Conservation (phyloP, 2,797 vertebrate genomes). For the Macrochelys suwanniensis region DNA sequence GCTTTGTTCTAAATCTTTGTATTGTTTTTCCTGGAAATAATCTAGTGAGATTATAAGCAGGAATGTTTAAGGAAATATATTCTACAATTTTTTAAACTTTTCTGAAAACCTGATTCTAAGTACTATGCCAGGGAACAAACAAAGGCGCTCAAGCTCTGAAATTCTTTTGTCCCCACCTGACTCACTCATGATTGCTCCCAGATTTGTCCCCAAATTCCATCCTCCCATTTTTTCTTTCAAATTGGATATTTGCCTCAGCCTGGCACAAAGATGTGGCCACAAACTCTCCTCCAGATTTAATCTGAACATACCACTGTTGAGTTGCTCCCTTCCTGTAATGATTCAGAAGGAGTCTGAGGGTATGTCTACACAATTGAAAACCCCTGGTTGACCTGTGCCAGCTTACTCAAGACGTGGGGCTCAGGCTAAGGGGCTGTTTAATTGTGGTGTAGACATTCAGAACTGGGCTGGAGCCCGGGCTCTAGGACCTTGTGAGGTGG, state of each 20-base stretch:
- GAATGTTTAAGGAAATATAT: neutral
- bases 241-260: neutral
- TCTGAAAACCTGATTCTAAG: neutral
- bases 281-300: neutral
- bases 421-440: too few species aligned
- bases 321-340: neutral
- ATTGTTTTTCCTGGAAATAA: constrained; percentile 6
- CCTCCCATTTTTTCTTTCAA: neutral
- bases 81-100: too few species aligned
- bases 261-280: neutral
- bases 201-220: neutral
- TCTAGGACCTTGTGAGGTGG: too few species aligned
- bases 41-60: neutral
- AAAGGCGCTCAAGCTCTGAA: neutral
- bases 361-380: neutral
- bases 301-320: neutral
- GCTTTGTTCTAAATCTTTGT: neutral
- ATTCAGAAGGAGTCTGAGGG: neutral
- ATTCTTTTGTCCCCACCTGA: neutral
- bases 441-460: too few species aligned
- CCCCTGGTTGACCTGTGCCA: too few species aligned
- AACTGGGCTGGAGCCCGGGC: too few species aligned
- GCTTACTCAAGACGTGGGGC: too few species aligned
- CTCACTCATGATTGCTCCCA: neutral
- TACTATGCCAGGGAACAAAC: neutral